These are phyloP conservation scores for Drosophila pruinosa DNA, from an alignment of 1,140 invertebrate species.

Conservation along the genomic window DNA sequence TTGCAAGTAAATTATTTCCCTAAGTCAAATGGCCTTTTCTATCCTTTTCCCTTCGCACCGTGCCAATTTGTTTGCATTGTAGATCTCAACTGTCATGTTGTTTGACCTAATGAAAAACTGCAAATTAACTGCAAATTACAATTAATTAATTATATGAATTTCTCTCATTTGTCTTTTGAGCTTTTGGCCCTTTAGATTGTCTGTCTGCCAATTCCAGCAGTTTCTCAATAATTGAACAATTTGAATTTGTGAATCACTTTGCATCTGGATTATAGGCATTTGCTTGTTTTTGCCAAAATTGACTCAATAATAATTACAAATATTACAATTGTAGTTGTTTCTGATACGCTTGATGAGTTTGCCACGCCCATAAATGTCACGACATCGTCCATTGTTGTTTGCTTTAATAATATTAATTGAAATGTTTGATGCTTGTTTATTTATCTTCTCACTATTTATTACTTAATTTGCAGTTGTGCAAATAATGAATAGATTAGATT, in stretches of 20 bases:
- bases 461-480: constrained; percentile 14
- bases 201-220: background rate
- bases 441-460: constrained; percentile 27
- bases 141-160: constrained; percentile 42
- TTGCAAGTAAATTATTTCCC: constrained; percentile 5
- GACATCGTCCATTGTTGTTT: background rate
- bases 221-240: constrained; percentile 7
- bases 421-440: constrained; percentile 25
- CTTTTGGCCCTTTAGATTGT: background rate
- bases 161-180: constrained; percentile 23
- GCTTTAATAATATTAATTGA: constrained; percentile 31
- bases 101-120: constrained; percentile 38
- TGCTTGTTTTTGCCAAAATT: constrained; percentile 5
- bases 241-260: constrained; percentile 5
- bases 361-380: constrained; percentile 12
- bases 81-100: constrained; percentile 23
- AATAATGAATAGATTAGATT: constrained; percentile 18
- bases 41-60: background rate
- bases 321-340: constrained; percentile 39
- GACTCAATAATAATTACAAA: constrained; percentile 16
- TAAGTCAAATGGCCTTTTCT: background rate
- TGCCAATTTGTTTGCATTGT: constrained; percentile 31
- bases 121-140: constrained; percentile 35
- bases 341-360: constrained; percentile 21
- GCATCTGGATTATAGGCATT: background rate